These are phyloP conservation scores for Psittacula echo DNA, from an alignment of 2,797 vertebrate species.

Conservation along the genomic window DNA sequence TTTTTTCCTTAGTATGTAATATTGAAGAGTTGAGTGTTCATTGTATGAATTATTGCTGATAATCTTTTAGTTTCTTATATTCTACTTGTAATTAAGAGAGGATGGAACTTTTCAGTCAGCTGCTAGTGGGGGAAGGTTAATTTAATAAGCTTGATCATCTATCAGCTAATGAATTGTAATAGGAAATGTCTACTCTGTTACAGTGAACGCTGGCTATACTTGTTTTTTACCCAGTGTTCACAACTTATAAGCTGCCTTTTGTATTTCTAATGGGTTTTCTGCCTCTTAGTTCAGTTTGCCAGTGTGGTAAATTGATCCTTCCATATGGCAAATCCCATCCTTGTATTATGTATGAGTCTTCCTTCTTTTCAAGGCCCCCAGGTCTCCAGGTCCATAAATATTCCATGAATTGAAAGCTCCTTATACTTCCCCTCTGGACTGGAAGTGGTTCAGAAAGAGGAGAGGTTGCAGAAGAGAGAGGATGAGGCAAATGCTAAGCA, in stretches of 20 bases:
- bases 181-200: background rate
- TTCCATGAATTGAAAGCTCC: conserved; percentile 41
- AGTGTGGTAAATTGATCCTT: background rate
- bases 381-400: conserved; percentile 61
- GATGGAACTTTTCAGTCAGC: background rate
- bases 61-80: background rate
- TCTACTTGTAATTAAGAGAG: background rate
- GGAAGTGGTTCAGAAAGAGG: background rate
- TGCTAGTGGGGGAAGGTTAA: background rate
- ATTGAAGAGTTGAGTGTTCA: background rate
- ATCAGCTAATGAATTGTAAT: background rate
- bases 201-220: background rate
- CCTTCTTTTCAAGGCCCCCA: conserved; percentile 29
- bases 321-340: background rate
- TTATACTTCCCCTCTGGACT: conserved; percentile 32
- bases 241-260: background rate
- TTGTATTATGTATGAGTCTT: conserved; percentile 61
- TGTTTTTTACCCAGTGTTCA: background rate
- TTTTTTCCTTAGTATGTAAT: background rate
- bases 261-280: background rate
- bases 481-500: background rate
- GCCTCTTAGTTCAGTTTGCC: background rate
- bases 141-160: background rate
- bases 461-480: background rate
- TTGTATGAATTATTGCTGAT: background rate